Evolutionary conservation across 2,888 invertebrate species (phyloP).

Genomic region (Hesperia comma): DNA sequence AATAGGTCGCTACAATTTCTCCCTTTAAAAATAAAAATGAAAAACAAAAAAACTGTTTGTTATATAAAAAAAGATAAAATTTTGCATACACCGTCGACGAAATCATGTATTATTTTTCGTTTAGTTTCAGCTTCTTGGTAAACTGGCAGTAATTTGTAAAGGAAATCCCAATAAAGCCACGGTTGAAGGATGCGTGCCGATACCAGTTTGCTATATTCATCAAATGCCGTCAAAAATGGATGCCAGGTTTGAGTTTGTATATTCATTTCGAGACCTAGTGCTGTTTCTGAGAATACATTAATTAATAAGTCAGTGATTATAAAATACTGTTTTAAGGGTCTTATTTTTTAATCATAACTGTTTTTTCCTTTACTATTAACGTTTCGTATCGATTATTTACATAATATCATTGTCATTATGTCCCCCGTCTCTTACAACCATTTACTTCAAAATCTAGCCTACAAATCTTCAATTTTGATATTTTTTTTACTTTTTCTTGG

Average conservation of each 20-base stretch:
- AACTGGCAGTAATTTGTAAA: conserved; percentile 9
- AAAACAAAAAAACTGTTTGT: no score
- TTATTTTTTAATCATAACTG: no score
- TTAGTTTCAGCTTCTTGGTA: conserved; percentile 9
- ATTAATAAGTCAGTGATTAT: neutral
- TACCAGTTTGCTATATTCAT: conserved; percentile 1
- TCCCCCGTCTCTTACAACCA: no score
- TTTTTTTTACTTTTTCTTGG: no score
- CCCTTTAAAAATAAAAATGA: no score
- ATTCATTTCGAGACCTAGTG: conserved; percentile 2
- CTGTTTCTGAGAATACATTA: conserved; percentile 11
- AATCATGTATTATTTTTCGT: conserved; percentile 1
- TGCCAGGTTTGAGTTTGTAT: neutral
- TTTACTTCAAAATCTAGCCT: no score
- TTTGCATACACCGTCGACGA: conserved; percentile 1
- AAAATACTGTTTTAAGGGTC: no score
- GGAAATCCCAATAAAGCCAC: conserved; percentile 7
- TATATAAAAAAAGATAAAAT: no score
- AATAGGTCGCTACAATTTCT: neutral
- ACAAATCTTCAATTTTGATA: no score
- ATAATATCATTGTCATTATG: no score
- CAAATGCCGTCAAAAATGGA: conserved; percentile 7
- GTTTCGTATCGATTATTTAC: no score
- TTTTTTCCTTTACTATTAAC: no score
- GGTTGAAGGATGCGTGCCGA: neutral